Conservation (phyloP, 30 jellyfish, hydroid and myxozoan species). For the Mastigias papua region DNA sequence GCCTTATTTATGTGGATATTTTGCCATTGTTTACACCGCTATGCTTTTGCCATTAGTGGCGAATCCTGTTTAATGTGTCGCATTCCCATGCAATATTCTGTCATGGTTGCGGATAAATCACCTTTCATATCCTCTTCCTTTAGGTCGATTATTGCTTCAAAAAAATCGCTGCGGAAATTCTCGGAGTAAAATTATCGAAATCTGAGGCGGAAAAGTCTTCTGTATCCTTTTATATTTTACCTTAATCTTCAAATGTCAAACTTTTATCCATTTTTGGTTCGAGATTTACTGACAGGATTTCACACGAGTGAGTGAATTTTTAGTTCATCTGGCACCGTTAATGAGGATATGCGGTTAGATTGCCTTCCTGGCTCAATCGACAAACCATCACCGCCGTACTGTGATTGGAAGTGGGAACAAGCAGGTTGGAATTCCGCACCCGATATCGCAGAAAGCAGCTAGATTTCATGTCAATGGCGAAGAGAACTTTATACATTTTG, state of each 20-base stretch:
- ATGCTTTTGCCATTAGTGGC: conserved; percentile 22
- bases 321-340: too few relatives aligned
- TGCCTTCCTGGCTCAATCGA: too few relatives aligned
- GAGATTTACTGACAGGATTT: too few relatives aligned
- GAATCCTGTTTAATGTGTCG: conserved; percentile 9
- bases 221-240: conserved; percentile 65
- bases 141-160: conserved; percentile 90
- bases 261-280: too few relatives aligned
- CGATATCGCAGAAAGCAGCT: too few relatives aligned
- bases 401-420: too few relatives aligned
- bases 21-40: conserved; percentile 34
- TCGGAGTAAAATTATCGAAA: conserved; percentile 92
- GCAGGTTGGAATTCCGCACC: too few relatives aligned
- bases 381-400: too few relatives aligned
- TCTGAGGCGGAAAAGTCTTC: conserved; percentile 90
- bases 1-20: conserved; percentile 15
- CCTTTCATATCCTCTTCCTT: neutral
- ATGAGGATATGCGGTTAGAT: too few relatives aligned
- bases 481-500: too few relatives aligned
- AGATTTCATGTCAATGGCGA: too few relatives aligned
- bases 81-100: conserved; percentile 2
- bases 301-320: too few relatives aligned
- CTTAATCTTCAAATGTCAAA: neutral
- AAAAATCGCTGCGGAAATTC: conserved; percentile 97
- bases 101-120: neutral